Base-by-base conservation (phyloP, 2,888 invertebrate genomes). In the Eurytoma adleriae region DNA sequence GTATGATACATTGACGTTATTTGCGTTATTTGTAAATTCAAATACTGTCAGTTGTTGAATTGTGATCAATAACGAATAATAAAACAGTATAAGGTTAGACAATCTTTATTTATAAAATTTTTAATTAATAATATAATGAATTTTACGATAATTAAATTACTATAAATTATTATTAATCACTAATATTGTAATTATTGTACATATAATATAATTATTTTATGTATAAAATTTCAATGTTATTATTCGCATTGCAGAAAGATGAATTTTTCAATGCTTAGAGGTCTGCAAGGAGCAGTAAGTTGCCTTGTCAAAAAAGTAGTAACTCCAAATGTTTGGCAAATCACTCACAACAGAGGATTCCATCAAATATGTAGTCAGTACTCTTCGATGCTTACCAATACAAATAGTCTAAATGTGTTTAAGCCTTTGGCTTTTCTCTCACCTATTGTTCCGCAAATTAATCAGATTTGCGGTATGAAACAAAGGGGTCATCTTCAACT, bases 401-500 rank as follows among this genome's bases (percentile, higher is more conserved):
- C 13, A 57, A 77, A 48, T n/a, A 57, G 1, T 59, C 40, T 27
- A 56, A 73, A 66, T 56, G 59, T 59, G 16, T 20, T 64, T 0
- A 75, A 71, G n/a, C 57, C 61, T n/a, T n/a, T 18, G 7, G 20
- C 16, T 52, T 80, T 80, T 67, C 70, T 80, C 27, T 16, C 13
- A 64, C 76, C 80, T 56, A 52, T 86, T 16, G 84, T 86, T 24
- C 86, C 90, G 0, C 79, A 89, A 1, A 54, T 91, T 5, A 90
- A 87, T 77, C 91, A 91, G 83, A 86, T 88, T 1, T 92, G 94
- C 79, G 94, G 94, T 3, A 93, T 96, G 86, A 97, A 97, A 92
- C 93, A 95, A 3, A 95, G 94, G 87, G 95, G 95, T 5, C 89
- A 89, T 18, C 91, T 96, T 50, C 92, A 92, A 78, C 92, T 94